Conservation (phyloP, 1,140 invertebrate genomes). For the Chrysopa pallens region DNA sequence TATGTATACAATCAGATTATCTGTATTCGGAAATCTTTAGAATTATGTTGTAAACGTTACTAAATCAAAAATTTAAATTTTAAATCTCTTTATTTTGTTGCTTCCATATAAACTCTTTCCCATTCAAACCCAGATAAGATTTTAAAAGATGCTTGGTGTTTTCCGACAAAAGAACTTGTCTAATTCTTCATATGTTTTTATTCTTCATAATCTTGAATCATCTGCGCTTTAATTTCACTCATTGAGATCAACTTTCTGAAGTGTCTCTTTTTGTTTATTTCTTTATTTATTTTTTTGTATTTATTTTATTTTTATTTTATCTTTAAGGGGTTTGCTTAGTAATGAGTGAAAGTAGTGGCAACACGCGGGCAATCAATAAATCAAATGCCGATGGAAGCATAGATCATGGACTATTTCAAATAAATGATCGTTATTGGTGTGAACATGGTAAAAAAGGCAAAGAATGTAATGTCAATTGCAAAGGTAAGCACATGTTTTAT, state of each 20-base stretch:
- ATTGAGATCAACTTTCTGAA: neutral
- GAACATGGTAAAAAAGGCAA: conserved; percentile 13
- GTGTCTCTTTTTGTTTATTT: neutral
- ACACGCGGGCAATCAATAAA: conserved; percentile 22
- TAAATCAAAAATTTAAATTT: too few species aligned
- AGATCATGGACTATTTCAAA: conserved; percentile 38
- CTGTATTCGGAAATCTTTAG: too few species aligned
- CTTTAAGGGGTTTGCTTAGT: conserved; percentile 31
- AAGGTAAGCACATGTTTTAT: conserved; percentile 10
- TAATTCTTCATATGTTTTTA: too few species aligned
- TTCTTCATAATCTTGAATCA: too few species aligned
- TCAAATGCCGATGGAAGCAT: conserved; percentile 29
- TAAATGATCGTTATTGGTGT: conserved; percentile 36
- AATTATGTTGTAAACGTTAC: too few species aligned
- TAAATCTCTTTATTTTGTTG: too few species aligned
- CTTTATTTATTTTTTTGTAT: neutral
- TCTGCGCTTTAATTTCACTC: too few species aligned
- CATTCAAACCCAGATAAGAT: too few species aligned
- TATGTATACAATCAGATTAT: too few species aligned
- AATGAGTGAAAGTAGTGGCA: conserved; percentile 28
- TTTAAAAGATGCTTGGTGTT: too few species aligned
- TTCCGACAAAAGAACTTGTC: too few species aligned
- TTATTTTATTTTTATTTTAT: neutral
- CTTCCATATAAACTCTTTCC: too few species aligned
- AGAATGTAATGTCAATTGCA: conserved; percentile 16